Percentiles rank a stretch among this genome's conserved stretches.
Conservation (phyloP, 2,113 vertebrate species). For the Sylvia atricapilla region DNA sequence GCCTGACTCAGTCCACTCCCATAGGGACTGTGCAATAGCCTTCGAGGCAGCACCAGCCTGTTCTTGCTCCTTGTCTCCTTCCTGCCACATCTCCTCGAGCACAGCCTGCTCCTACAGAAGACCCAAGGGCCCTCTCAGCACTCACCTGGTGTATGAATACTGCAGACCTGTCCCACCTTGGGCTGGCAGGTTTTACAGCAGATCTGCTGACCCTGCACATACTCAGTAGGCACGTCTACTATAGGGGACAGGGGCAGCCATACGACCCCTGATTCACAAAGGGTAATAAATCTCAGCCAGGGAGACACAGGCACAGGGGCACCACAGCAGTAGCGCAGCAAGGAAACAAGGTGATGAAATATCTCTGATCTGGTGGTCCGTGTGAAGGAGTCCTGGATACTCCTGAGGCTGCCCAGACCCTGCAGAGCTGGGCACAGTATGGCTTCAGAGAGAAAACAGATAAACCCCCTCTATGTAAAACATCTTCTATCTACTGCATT, state of each 20-base stretch:
- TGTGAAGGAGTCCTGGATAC: background rate
- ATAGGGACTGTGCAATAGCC: rapidly evolving
- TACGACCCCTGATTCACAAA: rapidly evolving
- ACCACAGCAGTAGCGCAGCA: background rate
- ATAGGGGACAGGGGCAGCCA: rapidly evolving
- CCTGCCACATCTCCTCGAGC: background rate
- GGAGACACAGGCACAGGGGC: background rate
- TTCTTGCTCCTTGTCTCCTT: background rate
- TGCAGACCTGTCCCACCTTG: background rate
- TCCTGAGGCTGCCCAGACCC: background rate
- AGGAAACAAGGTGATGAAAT: background rate
- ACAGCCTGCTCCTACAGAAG: background rate
- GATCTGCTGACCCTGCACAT: rapidly evolving
- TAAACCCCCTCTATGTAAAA: background rate
- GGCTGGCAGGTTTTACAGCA: background rate
- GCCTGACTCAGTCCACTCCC: background rate
- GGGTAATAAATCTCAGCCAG: too few relatives aligned
- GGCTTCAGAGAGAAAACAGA: background rate
- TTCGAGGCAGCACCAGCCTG: background rate
- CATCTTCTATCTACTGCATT: background rate
- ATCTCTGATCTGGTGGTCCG: background rate
- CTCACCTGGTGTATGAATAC: background rate
- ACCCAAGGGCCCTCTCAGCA: background rate
- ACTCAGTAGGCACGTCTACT: rapidly evolving
- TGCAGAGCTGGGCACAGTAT: background rate